Conservation (phyloP, 2,888 invertebrate genomes). For the Mycalesis mineus region DNA sequence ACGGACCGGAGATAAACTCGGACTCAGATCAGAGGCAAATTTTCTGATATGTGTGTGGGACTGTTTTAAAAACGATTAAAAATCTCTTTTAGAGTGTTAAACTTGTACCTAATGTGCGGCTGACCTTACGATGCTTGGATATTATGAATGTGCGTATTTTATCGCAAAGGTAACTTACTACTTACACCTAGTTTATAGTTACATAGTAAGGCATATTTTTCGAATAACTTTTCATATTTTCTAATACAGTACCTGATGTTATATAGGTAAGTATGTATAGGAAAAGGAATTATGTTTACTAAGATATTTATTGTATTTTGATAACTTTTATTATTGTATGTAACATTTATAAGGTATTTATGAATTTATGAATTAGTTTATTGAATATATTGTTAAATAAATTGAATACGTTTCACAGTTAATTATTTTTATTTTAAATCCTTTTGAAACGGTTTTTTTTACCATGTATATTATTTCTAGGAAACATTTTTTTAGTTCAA, state of each 20-base stretch:
- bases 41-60: no score
- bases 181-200: neutral
- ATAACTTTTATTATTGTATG: neutral
- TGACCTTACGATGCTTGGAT: neutral
- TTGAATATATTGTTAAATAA: neutral
- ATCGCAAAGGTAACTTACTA: neutral
- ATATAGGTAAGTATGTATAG: neutral
- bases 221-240: neutral
- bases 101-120: neutral
- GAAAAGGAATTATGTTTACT: neutral
- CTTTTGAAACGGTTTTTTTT: no score
- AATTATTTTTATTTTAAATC: neutral
- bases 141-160: neutral
- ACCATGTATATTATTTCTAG: no score
- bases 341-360: neutral
- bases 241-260: neutral
- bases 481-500: no score
- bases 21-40: no score
- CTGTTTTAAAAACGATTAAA: no score
- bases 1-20: no score
- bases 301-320: slow-evolving; percentile 1
- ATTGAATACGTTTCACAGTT: neutral
- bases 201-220: neutral
- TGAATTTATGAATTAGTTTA: neutral
- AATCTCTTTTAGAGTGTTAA: no score